Conservation (phyloP, 2,113 vertebrate species). For the Gavia stellata region DNA sequence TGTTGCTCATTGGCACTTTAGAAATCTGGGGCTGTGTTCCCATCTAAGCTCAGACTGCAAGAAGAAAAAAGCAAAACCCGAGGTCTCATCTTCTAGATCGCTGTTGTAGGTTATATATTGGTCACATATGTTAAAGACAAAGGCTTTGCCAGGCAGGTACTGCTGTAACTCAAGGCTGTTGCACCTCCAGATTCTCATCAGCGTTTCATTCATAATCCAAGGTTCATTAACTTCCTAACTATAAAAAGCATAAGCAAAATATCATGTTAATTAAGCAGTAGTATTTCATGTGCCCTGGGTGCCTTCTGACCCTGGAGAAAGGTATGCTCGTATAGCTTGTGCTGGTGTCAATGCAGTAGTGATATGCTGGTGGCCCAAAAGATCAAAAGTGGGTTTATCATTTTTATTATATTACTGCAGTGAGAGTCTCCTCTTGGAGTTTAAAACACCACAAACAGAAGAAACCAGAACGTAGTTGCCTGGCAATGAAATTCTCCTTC, state of each 20-base stretch:
- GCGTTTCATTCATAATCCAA: not conserved
- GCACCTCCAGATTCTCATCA: not conserved
- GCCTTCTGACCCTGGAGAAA: not conserved
- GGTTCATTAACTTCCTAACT: not conserved
- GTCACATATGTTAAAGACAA: not conserved
- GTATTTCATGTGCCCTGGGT: not conserved
- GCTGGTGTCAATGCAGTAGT: not conserved
- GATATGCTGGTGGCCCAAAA: not conserved
- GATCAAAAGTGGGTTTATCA: not conserved
- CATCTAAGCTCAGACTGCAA: not conserved
- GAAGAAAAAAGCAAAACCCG: not conserved
- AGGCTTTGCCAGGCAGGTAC: not conserved
- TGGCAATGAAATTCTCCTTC: not conserved
- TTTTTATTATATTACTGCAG: not conserved
- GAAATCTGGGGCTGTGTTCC: not conserved
- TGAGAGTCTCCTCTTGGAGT: not conserved
- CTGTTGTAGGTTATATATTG: not conserved
- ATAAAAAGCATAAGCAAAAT: not conserved
- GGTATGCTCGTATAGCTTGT: fast-evolving
- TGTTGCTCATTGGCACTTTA: not conserved
- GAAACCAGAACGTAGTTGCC: too few species aligned
- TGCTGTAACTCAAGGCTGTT: not conserved
- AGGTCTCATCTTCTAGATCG: not conserved
- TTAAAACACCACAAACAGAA: not conserved
- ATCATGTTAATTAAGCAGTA: not conserved